Evolutionary conservation across 2,888 invertebrate species (phyloP), one percentile per base, ranked within the genome.

Genomic region (Dicycla oo): DNA sequence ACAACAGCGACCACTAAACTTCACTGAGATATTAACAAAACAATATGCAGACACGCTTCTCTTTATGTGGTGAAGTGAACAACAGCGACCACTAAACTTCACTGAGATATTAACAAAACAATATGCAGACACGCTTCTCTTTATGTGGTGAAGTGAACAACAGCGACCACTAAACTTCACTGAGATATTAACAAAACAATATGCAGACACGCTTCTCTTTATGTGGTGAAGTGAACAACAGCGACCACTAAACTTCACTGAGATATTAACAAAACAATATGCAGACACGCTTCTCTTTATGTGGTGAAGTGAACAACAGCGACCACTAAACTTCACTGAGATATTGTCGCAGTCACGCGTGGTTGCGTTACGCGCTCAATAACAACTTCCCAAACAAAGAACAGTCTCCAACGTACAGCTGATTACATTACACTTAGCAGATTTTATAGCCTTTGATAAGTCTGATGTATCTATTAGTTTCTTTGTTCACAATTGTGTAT

Each of bases 401-500:
- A 26, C 26, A 40, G 26, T n/a, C 18, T 43, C 30, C 13, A 30
- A 47, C 26, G 30, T 45, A 45, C 13, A 47, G 20, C 61, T 30
- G 20, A 61, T 47, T 13, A 61, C 15, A 61, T 49, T 30, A 61
- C 3, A 49, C 47, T 49, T 47, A 20, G 5, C 20, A 18, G 18
- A 43, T 23, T 43, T 43, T 23, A 5, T 4, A 18, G 40, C n/a
- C 2, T 26, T 18, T 20, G n/a, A n/a, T 40, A 30, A 68, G 26
- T 38, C 1, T 38, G 5, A 23, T 34, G 23, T 20, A 20, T 45
- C 6, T 47, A 23, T 11, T n/a, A n/a, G 3, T 6, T 53, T 54
- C 26, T 72, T 62, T 56, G 54, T 56, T 73, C 54, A n/a, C 20
- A 20, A 43, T 18, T n/a, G 18, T 45, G n/a, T 43, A 49, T 51